Conservation (phyloP, 2,888 invertebrate genomes). For the Harpagoxenus sublaevis region DNA sequence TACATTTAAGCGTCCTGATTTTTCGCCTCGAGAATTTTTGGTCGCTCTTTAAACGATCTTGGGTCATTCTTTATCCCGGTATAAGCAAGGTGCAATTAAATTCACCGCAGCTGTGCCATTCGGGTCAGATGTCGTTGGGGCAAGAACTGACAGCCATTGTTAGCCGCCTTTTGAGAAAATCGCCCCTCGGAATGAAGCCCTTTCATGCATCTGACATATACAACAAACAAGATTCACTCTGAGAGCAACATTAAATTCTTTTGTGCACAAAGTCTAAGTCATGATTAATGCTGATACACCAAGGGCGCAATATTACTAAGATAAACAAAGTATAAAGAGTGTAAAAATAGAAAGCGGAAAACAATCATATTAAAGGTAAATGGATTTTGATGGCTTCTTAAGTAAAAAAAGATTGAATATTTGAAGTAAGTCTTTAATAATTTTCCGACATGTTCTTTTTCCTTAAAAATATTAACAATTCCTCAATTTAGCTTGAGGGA, state of each 20-base stretch:
- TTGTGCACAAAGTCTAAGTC: constrained; percentile 7
- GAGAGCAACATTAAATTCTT: constrained; percentile 50
- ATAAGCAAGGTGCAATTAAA: constrained; percentile 50
- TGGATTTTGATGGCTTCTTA: neutral
- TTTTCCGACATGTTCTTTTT: neutral
- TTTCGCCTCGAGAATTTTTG: constrained; percentile 13
- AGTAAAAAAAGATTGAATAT: neutral
- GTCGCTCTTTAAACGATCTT: neutral
- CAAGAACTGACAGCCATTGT: constrained; percentile 53
- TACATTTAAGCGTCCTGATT: neutral
- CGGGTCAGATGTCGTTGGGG: constrained; percentile 39
- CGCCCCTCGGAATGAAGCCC: constrained; percentile 37
- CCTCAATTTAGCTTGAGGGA: neutral
- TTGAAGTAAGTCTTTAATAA: neutral
- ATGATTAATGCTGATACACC: constrained; percentile 33
- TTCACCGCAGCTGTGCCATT: constrained; percentile 44
- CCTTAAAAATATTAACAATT: neutral
- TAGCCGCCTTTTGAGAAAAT: constrained; percentile 45
- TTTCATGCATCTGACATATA: constrained; percentile 47
- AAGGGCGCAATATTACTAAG: neutral
- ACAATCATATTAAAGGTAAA: neutral
- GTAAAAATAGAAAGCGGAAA: neutral
- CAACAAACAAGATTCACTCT: constrained; percentile 47
- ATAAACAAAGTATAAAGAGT: neutral
- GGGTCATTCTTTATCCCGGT: constrained; percentile 17